Conservation (phyloP, 2,797 vertebrate species). For the Sebastes vulpes region DNA sequence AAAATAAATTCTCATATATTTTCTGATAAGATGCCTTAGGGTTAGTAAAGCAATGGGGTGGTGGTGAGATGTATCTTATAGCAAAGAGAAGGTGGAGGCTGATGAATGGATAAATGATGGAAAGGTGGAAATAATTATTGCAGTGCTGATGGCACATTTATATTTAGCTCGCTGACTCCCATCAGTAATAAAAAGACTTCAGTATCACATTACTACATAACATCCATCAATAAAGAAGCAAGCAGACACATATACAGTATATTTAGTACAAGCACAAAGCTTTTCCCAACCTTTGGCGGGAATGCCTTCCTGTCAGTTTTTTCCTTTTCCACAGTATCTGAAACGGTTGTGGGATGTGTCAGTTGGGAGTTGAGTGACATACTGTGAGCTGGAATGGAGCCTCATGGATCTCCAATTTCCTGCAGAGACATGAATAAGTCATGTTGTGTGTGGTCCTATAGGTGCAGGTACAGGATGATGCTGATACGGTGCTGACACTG, state of each 20-base stretch:
- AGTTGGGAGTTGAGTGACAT: slow-evolving; percentile 22
- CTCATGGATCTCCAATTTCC: slow-evolving; percentile 57
- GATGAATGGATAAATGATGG: slow-evolving; percentile 27
- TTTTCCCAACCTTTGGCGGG: neutral
- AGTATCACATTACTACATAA: slow-evolving; percentile 4
- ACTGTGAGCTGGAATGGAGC: slow-evolving; percentile 33
- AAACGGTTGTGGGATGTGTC: slow-evolving; percentile 1
- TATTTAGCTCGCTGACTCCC: slow-evolving; percentile 62
- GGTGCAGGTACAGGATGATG: slow-evolving; percentile 26
- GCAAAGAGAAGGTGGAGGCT: slow-evolving; percentile 20
- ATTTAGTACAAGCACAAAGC: neutral
- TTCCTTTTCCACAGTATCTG: neutral
- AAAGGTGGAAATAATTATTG: slow-evolving; percentile 13
- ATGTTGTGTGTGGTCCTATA: slow-evolving; percentile 53
- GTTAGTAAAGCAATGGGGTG: neutral
- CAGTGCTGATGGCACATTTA: slow-evolving; percentile 50
- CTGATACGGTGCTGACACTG: slow-evolving; percentile 1
- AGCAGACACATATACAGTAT: neutral
- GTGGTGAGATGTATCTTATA: slow-evolving; percentile 13
- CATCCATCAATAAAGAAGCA: neutral
- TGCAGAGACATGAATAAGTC: slow-evolving; percentile 68
- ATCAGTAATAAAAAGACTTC: slow-evolving; percentile 20
- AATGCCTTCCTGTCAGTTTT: neutral
- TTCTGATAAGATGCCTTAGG: neutral
- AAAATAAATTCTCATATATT: neutral